phyloP scores from a whole-genome alignment of 2,797 vertebrate genomes.

The Buceros bicornis region DNA sequence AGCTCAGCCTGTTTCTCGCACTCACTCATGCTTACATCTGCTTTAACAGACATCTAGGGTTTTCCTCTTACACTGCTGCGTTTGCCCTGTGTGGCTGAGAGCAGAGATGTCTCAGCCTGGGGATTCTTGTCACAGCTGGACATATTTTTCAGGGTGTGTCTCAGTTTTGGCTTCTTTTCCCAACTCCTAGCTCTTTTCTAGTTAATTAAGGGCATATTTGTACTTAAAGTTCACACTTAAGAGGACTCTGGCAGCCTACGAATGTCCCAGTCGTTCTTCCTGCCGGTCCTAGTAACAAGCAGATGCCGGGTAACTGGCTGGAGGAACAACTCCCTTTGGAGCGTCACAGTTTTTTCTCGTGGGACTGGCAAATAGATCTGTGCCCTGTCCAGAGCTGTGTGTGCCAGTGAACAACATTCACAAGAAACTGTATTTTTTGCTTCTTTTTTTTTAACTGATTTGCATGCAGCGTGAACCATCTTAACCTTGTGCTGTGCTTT shows the following conservation, averaged over 20 bases:
- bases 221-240: not conserved
- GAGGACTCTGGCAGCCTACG: conserved; percentile 41
- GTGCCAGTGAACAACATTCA: not conserved
- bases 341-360: not conserved
- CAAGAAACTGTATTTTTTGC: not conserved
- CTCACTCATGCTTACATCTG: conserved; percentile 23
- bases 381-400: not conserved
- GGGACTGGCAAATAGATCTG: not conserved
- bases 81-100: conserved; percentile 54
- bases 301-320: not conserved
- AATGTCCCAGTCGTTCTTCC: conserved; percentile 14
- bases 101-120: conserved; percentile 50
- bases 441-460: not conserved
- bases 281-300: not conserved
- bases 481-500: not conserved
- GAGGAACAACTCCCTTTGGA: not conserved
- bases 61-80: conserved; percentile 1
- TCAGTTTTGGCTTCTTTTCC: conserved; percentile 50
- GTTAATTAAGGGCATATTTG: conserved; percentile 64
- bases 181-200: conserved; percentile 36
- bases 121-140: conserved; percentile 57
- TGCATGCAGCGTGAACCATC: conserved; percentile 12
- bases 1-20: conserved; percentile 45
- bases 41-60: conserved; percentile 13
- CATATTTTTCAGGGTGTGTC: conserved; percentile 61